phyloP scores from a whole-genome alignment of 2,888 invertebrate genomes.

The Galeruca laticollis region DNA sequence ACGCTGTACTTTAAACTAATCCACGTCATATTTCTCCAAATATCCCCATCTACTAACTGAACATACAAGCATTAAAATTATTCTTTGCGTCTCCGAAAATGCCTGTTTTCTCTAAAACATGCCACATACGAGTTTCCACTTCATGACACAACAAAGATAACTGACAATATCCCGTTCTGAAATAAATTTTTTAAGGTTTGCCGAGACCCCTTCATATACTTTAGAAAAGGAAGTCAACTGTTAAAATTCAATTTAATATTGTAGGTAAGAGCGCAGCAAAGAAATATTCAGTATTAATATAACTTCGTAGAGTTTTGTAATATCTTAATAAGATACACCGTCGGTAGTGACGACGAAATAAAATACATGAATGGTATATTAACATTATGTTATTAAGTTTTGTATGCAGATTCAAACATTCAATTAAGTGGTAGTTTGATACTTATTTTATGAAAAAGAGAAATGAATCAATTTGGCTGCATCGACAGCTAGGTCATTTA shows the following conservation, averaged over 20 bases:
- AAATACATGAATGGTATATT: too few species aligned
- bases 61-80: conserved; percentile 25
- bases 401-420: too few species aligned
- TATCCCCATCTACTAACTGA: conserved; percentile 14
- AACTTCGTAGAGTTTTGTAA: conserved; percentile 42
- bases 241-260: conserved; percentile 47
- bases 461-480: too few species aligned
- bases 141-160: conserved; percentile 37
- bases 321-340: conserved; percentile 42
- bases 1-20: neutral
- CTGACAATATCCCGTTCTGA: conserved; percentile 33
- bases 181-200: conserved; percentile 40
- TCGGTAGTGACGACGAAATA: neutral
- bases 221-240: conserved; percentile 39
- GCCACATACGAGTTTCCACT: conserved; percentile 30
- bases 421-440: too few species aligned
- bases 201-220: conserved; percentile 20
- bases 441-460: too few species aligned
- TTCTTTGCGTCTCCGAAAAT: conserved; percentile 16
- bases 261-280: conserved; percentile 42
- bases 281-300: conserved; percentile 41
- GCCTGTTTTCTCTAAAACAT: conserved; percentile 20
- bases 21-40: conserved; percentile 9
- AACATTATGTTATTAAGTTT: too few species aligned
- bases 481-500: too few species aligned